Percentiles rank a stretch among this genome's conserved stretches.
Conservation (phyloP, 2,113 vertebrate genomes). For the Strix aluco region DNA sequence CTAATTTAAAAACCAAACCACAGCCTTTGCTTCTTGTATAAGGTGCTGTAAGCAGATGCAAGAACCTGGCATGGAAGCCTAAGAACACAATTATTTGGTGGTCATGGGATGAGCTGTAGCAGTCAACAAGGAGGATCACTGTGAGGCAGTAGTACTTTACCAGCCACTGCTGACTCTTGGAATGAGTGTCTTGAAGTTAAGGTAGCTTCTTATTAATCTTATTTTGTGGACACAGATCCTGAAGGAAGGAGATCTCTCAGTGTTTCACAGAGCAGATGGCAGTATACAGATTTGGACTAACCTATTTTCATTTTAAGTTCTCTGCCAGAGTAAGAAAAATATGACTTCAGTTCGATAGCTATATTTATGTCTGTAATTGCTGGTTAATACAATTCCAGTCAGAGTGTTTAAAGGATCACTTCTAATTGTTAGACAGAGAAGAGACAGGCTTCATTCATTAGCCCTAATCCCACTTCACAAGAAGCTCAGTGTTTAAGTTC, state of each 20-base stretch:
- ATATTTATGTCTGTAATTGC: slow-evolving; percentile 9
- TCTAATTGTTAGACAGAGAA: not conserved
- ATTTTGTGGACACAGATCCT: not conserved
- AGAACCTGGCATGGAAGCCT: not conserved
- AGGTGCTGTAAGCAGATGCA: not conserved
- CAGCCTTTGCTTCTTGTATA: not conserved
- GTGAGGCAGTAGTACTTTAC: not conserved
- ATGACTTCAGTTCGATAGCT: not conserved
- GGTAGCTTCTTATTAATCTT: not conserved
- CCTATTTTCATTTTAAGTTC: not conserved
- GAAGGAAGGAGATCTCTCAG: not conserved
- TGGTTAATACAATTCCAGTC: not conserved
- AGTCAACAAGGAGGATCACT: not conserved
- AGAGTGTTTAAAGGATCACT: not conserved
- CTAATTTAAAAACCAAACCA: not conserved
- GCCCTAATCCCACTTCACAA: not conserved
- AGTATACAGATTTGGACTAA: not conserved
- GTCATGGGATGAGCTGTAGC: not conserved
- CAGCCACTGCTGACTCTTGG: not conserved
- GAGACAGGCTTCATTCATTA: slow-evolving; percentile 23
- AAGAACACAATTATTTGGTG: not conserved
- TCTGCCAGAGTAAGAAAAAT: not conserved
- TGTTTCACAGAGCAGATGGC: not conserved
- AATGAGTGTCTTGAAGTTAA: fast-evolving
- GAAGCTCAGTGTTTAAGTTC: not conserved